These are phyloP conservation scores for Neogobius melanostomus DNA, from an alignment of 2,113 vertebrate species.

Conservation along the genomic window DNA sequence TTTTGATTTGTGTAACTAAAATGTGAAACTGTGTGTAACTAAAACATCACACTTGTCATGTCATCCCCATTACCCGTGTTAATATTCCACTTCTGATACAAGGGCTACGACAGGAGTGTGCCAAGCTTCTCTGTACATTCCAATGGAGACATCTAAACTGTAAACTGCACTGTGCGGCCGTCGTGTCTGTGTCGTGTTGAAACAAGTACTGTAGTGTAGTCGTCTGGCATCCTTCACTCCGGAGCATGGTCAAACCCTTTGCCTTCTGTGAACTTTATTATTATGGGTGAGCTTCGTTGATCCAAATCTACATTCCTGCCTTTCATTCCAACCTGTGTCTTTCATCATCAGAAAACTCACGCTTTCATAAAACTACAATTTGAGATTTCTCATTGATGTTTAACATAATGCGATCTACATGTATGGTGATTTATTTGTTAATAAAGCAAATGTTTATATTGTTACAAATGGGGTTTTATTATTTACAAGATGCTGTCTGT, in stretches of 20 bases:
- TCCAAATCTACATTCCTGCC: constrained; percentile 56
- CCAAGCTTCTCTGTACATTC: constrained; percentile 66
- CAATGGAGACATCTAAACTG: constrained; percentile 71
- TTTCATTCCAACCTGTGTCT: constrained; percentile 53
- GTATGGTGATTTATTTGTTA: constrained; percentile 76
- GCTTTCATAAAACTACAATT: constrained; percentile 39
- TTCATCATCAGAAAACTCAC: constrained; percentile 58
- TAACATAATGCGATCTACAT: constrained; percentile 67
- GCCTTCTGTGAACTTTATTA: constrained; percentile 33
- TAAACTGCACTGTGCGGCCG: constrained; percentile 60
- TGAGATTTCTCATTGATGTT: constrained; percentile 64
- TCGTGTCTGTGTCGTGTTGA: constrained; percentile 47
- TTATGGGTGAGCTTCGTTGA: constrained; percentile 29
- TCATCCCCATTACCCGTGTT: background rate
- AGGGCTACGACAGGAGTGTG: constrained; percentile 76
- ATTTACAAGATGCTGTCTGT: background rate
- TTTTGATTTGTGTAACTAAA: background rate
- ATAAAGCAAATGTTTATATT: constrained; percentile 76
- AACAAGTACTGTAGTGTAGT: constrained; percentile 57
- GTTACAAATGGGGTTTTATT: constrained; percentile 47
- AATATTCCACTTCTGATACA: constrained; percentile 23
- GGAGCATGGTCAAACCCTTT: constrained; percentile 49
- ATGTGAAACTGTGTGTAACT: background rate
- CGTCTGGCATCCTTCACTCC: constrained; percentile 39
- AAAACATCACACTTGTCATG: background rate